Percentiles rank a stretch among this genome's conserved stretches.
Conservation (phyloP, 64 coral and sea anemone species). For the Porites lutea region DNA sequence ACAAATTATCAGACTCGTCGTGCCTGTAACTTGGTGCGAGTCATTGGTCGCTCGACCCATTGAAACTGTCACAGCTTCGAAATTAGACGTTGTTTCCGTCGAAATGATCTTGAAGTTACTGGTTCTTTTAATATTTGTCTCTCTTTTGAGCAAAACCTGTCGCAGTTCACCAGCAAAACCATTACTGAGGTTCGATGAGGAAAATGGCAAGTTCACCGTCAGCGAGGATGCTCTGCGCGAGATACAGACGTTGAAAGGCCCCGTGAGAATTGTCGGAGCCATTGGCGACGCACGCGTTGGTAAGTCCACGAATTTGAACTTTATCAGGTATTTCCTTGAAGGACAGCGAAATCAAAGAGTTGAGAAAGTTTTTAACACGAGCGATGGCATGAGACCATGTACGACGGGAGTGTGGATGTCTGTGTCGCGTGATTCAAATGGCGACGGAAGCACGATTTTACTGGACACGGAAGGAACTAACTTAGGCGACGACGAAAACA, state of each 20-base stretch:
- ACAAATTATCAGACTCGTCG: no score
- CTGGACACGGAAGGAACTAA: slow-evolving; percentile 83
- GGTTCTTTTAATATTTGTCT: slow-evolving; percentile 7
- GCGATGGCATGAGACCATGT: slow-evolving; percentile 48
- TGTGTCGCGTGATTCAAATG: slow-evolving; percentile 14
- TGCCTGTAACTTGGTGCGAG: no score
- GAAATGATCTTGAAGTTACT: no score
- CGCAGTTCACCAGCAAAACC: slow-evolving; percentile 33
- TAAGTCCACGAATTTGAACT: slow-evolving; percentile 84
- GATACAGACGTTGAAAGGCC: slow-evolving; percentile 3
- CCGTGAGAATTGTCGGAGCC: slow-evolving; percentile 46
- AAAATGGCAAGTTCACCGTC: slow-evolving; percentile 41
- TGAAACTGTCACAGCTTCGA: no score
- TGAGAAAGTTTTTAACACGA: slow-evolving; percentile 69
- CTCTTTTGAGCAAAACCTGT: not conserved
- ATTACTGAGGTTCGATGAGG: slow-evolving; percentile 39
- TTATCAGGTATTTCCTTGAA: slow-evolving; percentile 52
- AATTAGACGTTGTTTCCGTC: no score
- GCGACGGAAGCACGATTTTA: slow-evolving; percentile 67
- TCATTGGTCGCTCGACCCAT: no score
- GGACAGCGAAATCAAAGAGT: slow-evolving; percentile 24
- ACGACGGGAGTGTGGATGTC: slow-evolving; percentile 72
- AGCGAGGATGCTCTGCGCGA: slow-evolving; percentile 23
- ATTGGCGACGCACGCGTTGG: slow-evolving; percentile 75
- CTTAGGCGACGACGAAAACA: slow-evolving; percentile 50